Evolutionary conservation across 64 coral and sea anemone species (phyloP).

Genomic region (Pocillopora damicornis): DNA sequence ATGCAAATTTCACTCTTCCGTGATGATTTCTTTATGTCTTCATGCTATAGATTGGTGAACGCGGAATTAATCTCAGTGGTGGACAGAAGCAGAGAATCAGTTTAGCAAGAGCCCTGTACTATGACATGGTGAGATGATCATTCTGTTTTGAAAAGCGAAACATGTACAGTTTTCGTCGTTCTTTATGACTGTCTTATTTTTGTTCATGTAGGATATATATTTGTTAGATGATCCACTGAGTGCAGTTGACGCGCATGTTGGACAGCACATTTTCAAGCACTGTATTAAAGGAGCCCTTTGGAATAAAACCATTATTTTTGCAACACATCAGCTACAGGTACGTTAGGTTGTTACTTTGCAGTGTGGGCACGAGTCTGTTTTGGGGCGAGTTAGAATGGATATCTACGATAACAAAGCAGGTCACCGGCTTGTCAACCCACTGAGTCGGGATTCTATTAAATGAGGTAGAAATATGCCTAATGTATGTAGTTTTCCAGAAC

Average conservation of each 20-base stretch:
- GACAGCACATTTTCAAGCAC: conserved; percentile 85
- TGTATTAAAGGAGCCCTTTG: conserved; percentile 79
- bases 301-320: conserved; percentile 84
- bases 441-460: too few relatives aligned
- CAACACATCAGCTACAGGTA: conserved; percentile 91
- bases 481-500: too few relatives aligned
- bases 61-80: conserved; percentile 90
- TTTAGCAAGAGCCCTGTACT: conserved; percentile 85
- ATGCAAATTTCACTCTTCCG: background rate
- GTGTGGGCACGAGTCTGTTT: too few relatives aligned
- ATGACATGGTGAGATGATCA: conserved; percentile 52
- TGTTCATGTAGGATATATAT: conserved; percentile 66
- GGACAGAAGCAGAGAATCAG: conserved; percentile 93
- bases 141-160: background rate
- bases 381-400: too few relatives aligned
- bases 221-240: conserved; percentile 87
- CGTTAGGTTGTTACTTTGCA: background rate
- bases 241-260: conserved; percentile 88
- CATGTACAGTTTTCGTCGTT: background rate
- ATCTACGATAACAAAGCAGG: too few relatives aligned
- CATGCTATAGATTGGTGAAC: conserved; percentile 77
- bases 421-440: too few relatives aligned
- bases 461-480: too few relatives aligned
- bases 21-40: background rate
- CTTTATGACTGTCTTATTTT: background rate